Base-by-base conservation (phyloP, 2,888 invertebrate genomes). In the Notocelia uddmanniana region DNA sequence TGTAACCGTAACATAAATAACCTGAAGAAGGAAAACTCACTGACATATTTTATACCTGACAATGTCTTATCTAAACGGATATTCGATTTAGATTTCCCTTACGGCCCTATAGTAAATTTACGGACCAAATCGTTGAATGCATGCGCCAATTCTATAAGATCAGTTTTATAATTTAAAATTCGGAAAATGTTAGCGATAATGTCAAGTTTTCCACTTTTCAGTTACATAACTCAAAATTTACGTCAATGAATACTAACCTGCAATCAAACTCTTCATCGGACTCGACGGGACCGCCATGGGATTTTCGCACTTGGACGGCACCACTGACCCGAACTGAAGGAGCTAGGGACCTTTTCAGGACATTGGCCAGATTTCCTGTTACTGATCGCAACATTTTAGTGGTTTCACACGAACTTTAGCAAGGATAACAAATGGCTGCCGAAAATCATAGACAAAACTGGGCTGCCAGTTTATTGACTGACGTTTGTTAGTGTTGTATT, bases 221-320 rank as follows among this genome's bases (percentile, higher is more conserved):
- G 88, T 92, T 92, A 94, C 93, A 94, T 94, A 94, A 94, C 91
- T 91, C 88, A 91, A 84, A 86, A 77, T 75, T 68, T 58, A 68
- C 54, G 77, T 78, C 76, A 77, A 76, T 66, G 70, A 48, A 64
- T 76, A 76, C 89, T 92, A 92, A 95, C 92, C 96, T 95, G 80
- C 94, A 91, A 89, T 98, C 98, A 89, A 98, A 98, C 84, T 97
- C 97, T 83, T 97, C 98, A 76, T 97, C 97, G 50, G 96, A 95
- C 89, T 98, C 97, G 26, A 94, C 94, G 54, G 94, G 87, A 13
- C 90, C 93, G 11, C 86, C 94, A 79, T 95, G 95, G 41, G 88
- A 68, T 74, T 83, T 84, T 68, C 93, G 85, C 66, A 86, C 83
- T 19, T 89, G 81, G 52, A 87, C 77, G 50, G 87, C 86, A 68